Percentiles rank a stretch among this genome's conserved stretches.
Evolutionary conservation across 2,113 vertebrate species (phyloP).

Genomic region (Carassius auratus): DNA sequence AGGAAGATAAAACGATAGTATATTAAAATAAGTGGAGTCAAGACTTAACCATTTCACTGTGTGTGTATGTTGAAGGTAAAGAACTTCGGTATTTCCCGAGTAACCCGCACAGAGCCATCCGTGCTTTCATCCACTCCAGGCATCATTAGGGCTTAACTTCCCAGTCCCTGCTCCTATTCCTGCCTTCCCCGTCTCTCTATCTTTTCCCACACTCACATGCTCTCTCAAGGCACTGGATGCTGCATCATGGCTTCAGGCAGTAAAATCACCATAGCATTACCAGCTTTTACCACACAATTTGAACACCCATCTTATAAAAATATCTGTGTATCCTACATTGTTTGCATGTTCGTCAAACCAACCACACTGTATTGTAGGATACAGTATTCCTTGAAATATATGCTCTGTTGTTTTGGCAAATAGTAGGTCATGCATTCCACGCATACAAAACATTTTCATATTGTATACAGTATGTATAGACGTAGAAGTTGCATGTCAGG

Average conservation of each 20-base stretch:
- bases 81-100: constrained; percentile 32
- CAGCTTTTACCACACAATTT: not conserved
- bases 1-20: constrained; percentile 64
- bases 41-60: constrained; percentile 58
- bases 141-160: constrained; percentile 69
- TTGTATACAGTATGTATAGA: not conserved
- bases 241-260: constrained; percentile 68
- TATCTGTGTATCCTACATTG: not conserved
- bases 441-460: not conserved
- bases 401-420: not conserved
- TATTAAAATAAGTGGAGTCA: constrained; percentile 43
- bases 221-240: constrained; percentile 66
- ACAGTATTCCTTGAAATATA: not conserved
- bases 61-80: constrained; percentile 6
- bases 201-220: constrained; percentile 76
- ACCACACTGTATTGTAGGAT: not conserved
- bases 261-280: constrained; percentile 62
- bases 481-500: not conserved
- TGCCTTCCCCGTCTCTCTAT: constrained; percentile 52
- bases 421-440: not conserved
- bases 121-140: constrained; percentile 63
- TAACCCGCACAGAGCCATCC: constrained; percentile 14
- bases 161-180: constrained; percentile 66
- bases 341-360: not conserved
- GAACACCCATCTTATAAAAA: not conserved